Evolutionary conservation across 1,140 invertebrate genomes (phyloP).

Genomic region (Propsilocerus akamusi): DNA sequence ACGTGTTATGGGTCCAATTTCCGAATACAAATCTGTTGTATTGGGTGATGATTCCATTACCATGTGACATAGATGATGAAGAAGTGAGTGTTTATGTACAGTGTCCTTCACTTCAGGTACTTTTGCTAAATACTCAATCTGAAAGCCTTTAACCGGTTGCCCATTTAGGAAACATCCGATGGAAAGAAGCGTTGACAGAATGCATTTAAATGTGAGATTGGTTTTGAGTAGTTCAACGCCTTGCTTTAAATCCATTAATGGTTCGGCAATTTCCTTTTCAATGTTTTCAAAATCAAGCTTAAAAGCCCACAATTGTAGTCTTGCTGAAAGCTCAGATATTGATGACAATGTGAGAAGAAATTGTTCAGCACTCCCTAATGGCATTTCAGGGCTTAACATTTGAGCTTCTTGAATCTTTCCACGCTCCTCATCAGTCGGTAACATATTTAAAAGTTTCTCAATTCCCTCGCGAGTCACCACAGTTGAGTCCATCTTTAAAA

Average conservation of each 20-base stretch:
- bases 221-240: constrained; percentile 77
- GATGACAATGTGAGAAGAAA: constrained; percentile 90
- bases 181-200: constrained; percentile 80
- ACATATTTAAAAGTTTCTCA: constrained; percentile 94
- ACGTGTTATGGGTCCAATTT: constrained; percentile 83
- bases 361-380: constrained; percentile 93
- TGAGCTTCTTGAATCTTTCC: constrained; percentile 91
- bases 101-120: constrained; percentile 96
- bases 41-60: constrained; percentile 93
- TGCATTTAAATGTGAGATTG: constrained; percentile 89
- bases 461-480: constrained; percentile 97
- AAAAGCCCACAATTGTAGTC: constrained; percentile 95
- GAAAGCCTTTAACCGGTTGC: constrained; percentile 87
- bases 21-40: constrained; percentile 90
- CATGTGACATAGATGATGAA: constrained; percentile 94
- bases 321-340: constrained; percentile 85
- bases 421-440: constrained; percentile 94
- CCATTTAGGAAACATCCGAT: constrained; percentile 97
- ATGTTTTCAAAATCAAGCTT: constrained; percentile 95
- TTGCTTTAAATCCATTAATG: constrained; percentile 94
- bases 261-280: constrained; percentile 96
- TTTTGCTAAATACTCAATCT: constrained; percentile 93
- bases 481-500: constrained; percentile 97
- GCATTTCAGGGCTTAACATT: constrained; percentile 74
- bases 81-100: constrained; percentile 91